Evolutionary conservation across 2,113 vertebrate genomes (phyloP).

Genomic region (Corydoras maculifer): DNA sequence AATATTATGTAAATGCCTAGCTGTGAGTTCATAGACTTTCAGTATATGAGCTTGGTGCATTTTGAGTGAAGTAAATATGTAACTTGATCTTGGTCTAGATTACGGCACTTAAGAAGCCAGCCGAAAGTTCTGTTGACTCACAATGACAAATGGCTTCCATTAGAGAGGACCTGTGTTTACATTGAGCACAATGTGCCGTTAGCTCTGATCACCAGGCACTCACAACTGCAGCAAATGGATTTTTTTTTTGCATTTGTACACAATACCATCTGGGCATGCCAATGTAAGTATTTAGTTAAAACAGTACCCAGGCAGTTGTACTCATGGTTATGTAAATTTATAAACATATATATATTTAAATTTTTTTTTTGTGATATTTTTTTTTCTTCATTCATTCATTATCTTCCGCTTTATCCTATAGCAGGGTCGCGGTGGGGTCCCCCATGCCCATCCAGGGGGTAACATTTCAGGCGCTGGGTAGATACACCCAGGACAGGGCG

Average conservation of each 20-base stretch:
- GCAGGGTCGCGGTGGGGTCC: too few species aligned
- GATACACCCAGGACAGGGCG: too few species aligned
- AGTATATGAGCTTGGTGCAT: not conserved
- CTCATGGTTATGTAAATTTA: too few species aligned
- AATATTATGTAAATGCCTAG: too few species aligned
- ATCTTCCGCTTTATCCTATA: too few species aligned
- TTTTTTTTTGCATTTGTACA: slow-evolving; percentile 9
- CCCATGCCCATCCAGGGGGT: too few species aligned
- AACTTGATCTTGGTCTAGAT: slow-evolving; percentile 7
- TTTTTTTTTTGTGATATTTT: too few species aligned
- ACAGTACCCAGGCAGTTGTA: too few species aligned
- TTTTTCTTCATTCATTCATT: too few species aligned
- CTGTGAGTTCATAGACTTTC: too few species aligned
- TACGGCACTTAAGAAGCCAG: not conserved
- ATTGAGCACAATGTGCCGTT: not conserved
- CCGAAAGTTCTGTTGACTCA: slow-evolving; percentile 11
- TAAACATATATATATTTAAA: too few species aligned
- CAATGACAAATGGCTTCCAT: slow-evolving; percentile 18
- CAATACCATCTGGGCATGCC: slow-evolving; percentile 4
- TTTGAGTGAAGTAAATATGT: not conserved
- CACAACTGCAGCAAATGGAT: slow-evolving; percentile 3
- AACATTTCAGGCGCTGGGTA: too few species aligned
- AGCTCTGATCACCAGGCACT: not conserved
- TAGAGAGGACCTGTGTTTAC: slow-evolving; percentile 24
- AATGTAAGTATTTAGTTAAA: not conserved